These are phyloP conservation scores for Hirtodrosophila histrioides DNA, from an alignment of 2,888 invertebrate genomes.

Conservation along the genomic window DNA sequence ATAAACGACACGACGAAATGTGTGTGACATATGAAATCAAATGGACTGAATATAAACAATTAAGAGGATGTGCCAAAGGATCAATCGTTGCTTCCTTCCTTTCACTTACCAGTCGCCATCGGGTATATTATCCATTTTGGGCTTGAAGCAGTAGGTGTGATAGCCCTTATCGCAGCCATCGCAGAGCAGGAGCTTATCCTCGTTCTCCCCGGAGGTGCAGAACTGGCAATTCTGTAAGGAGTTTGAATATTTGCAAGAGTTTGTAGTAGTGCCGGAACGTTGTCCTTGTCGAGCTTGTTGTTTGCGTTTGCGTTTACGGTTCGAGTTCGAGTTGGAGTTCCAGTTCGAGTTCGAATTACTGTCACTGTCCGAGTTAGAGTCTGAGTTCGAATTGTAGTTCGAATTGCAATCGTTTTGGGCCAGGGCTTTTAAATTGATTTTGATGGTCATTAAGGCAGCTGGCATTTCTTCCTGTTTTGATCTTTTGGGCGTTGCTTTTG, in stretches of 20 bases:
- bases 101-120: slow-evolving; percentile 96
- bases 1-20: no score
- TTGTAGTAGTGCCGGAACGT: slow-evolving; percentile 74
- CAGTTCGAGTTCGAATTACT: slow-evolving; percentile 42
- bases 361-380: slow-evolving; percentile 30
- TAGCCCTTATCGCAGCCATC: slow-evolving; percentile 99
- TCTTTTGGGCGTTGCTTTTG: slow-evolving; percentile 36
- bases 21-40: no score
- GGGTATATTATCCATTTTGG: slow-evolving; percentile 97
- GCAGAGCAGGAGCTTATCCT: slow-evolving; percentile 96
- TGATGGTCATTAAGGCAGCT: slow-evolving; percentile 58
- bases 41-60: no score
- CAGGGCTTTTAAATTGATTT: slow-evolving; percentile 78
- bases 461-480: slow-evolving; percentile 18
- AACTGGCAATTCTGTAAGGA: slow-evolving; percentile 96
- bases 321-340: slow-evolving; percentile 56
- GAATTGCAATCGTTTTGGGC: slow-evolving; percentile 51
- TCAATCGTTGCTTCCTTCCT: no score
- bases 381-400: slow-evolving; percentile 11
- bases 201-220: slow-evolving; percentile 97
- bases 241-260: slow-evolving; percentile 83
- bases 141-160: slow-evolving; percentile 99
- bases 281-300: slow-evolving; percentile 48
- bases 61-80: no score
- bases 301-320: slow-evolving; percentile 30